Evolutionary conservation across 2,888 invertebrate genomes (phyloP), one percentile per base, ranked within the genome.

Genomic region (Mythimna pallens): DNA sequence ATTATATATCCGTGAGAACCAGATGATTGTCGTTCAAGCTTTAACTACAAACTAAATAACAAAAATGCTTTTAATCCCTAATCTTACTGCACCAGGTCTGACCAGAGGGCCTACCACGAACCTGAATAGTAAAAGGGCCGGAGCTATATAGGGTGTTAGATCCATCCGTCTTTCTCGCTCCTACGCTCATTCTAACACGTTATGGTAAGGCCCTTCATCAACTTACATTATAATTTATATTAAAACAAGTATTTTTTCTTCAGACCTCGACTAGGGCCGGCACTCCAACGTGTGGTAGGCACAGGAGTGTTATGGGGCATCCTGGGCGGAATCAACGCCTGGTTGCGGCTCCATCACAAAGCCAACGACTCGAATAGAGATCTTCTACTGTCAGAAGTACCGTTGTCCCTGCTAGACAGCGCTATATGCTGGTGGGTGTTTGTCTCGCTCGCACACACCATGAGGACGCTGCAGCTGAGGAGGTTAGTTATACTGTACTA

Each of bases 401-500:
- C 99, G 22, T 96, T 99, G 73, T 98, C 99, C 40, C 97, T 99
- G 54, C 94, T 99, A 43, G 99, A 98, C 94, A 97, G 98, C 90
- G 97, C 98, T 90, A 98, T 99, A 89, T 99, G 98, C 91, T 99
- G 99, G 98, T 99, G 99, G 99, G 99, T 99, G 86, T 98, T 98
- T 91, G 98, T 98, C 4, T 98, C 98, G 20, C 97, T 99, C 68
- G 98, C 99, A 22, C 98, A 98, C 91, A 99, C 99, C 1, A 99
- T 98, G 86, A 96, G 99, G 84, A 99, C 99, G 0, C 95, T 99
- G 79, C 97, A 99, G 86, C 96, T 99, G 74, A 96, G 99, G 87
- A 97, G 97, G 97, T 97, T 78, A 89, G 22, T 80, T 30, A 25
- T 30, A 43, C 36, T 7, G 52, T n/a, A n/a, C n/a, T n/a, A n/a